Base-by-base conservation (phyloP, 2,113 vertebrate genomes). In the Semicossyphus pulcher region DNA sequence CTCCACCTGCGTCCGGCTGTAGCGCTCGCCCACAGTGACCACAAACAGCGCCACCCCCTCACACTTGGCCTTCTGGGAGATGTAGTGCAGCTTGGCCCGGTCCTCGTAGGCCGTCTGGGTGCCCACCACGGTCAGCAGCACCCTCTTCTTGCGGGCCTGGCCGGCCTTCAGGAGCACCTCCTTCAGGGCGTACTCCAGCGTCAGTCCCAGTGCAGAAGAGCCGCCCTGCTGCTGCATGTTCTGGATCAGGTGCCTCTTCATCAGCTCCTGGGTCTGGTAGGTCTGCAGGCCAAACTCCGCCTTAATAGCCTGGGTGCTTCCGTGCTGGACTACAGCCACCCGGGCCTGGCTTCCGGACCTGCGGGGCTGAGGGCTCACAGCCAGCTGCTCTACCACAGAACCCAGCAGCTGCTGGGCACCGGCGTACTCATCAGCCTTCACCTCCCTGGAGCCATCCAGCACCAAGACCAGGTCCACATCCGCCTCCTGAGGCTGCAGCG, bases 41-140 rank as follows among this genome's bases (percentile, higher is more conserved):
- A 94, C 92, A 29, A 97, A 95, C 66, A 96, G 1, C 0, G 93
- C 92, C 83, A 96, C 89, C 6, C 94, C 96, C 65, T 93, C 86
- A 66, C 96, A 97, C 77, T 95, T 95, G 54, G 94, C 95, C 81
- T 89, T 86, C 0, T 74, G 83, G 25, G 95, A 84, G 44, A 94
- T 21, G 64, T 88, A 81, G 29, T 48, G 81, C 37, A 98, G 89
- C 72, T 66, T 91, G 73, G 86, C 85, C 69, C 16, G 78, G 89
- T 96, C 96, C 83, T 87, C 81, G 0, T 0, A 4, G 37, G 93
- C 90, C 8, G 94, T 95, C 88, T 92, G 64, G 1, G 93, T 92
- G 37, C 93, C 95, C 5, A 96, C 60, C 26, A 97, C 83, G 9
- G 78, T 36, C 52, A 97, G 93, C 62, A 97, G 16, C 20, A 91